phyloP scores from a whole-genome alignment of 2,113 vertebrate genomes.

The Anas platyrhynchos region DNA sequence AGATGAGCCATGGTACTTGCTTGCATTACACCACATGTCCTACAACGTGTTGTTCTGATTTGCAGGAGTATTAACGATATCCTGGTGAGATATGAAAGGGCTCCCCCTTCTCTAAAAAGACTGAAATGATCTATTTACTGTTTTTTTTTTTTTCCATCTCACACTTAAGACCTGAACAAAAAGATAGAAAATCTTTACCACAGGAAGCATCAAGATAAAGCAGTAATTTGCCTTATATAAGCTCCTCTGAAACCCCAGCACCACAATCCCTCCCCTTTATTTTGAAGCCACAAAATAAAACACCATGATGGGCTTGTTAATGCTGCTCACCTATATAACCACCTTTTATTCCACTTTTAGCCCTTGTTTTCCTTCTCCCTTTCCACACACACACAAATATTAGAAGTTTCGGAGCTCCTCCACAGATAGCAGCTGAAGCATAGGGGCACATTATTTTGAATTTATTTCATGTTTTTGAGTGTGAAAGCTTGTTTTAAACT shows the following conservation, averaged over 20 bases:
- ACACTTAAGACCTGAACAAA: neutral
- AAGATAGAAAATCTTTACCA: neutral
- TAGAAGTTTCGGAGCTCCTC: neutral
- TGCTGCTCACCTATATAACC: neutral
- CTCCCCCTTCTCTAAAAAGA: neutral
- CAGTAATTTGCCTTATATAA: neutral
- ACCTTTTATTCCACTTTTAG: neutral
- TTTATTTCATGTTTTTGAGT: neutral
- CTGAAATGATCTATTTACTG: neutral
- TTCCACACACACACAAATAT: neutral
- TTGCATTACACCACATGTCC: neutral
- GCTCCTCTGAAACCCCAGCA: neutral
- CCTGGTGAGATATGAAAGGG: neutral
- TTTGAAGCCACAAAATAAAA: neutral
- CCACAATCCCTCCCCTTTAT: neutral
- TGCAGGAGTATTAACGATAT: neutral
- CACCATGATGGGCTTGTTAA: neutral
- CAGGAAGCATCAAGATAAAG: neutral
- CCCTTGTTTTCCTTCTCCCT: neutral
- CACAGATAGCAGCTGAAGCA: fast-evolving
- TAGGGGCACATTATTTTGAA: neutral
- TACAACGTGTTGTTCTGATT: neutral
- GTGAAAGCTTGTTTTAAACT: neutral
- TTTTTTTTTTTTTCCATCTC: neutral
- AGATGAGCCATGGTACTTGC: neutral